These are phyloP conservation scores for Noctua comes DNA, from an alignment of 2,888 invertebrate species.

Conservation along the genomic window DNA sequence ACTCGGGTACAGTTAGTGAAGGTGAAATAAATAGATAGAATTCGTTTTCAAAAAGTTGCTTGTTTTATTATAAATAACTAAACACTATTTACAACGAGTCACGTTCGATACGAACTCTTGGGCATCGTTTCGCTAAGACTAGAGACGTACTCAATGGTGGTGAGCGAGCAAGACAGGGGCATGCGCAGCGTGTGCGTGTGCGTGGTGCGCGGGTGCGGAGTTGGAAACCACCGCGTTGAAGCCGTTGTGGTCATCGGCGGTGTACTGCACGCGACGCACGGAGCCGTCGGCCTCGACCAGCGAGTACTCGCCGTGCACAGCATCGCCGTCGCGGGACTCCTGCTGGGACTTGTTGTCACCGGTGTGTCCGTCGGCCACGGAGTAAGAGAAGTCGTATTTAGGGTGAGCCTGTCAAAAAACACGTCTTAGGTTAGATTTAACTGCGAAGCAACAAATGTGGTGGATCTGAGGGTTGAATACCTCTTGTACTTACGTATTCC, in stretches of 20 bases:
- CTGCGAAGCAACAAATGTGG: background rate
- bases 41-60: conserved; percentile 36
- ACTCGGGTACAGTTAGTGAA: background rate
- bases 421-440: background rate
- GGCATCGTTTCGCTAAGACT: conserved; percentile 44
- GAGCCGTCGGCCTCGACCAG: conserved; percentile 88
- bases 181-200: conserved; percentile 62
- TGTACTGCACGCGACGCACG: conserved; percentile 89
- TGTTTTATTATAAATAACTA: conserved; percentile 64
- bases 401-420: conserved; percentile 83
- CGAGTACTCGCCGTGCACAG: conserved; percentile 90
- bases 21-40: background rate
- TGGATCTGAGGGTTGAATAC: background rate
- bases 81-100: conserved; percentile 66
- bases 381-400: conserved; percentile 90
- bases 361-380: conserved; percentile 89
- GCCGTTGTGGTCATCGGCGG: conserved; percentile 88
- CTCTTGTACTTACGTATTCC: conserved; percentile 74
- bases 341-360: conserved; percentile 91
- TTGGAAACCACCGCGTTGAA: conserved; percentile 84
- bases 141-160: conserved; percentile 69
- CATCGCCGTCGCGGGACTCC: conserved; percentile 91
- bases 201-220: conserved; percentile 79
- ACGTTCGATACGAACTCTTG: conserved; percentile 43
- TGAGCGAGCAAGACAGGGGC: conserved; percentile 72